Evolutionary conservation across 2,113 vertebrate genomes (phyloP).

Genomic region (Muntiacus reevesi): DNA sequence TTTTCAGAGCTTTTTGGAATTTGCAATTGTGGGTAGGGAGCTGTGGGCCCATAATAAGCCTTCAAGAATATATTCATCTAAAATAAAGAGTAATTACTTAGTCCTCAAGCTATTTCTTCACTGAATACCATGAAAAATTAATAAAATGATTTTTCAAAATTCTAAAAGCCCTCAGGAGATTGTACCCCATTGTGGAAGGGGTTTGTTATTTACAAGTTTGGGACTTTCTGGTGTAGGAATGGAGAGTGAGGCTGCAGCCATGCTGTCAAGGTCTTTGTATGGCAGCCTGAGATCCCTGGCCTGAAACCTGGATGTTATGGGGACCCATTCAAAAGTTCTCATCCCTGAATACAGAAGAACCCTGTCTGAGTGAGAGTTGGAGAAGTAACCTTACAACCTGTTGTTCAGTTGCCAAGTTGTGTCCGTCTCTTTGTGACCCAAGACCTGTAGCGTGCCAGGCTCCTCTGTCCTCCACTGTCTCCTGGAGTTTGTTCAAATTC

Average conservation of each 20-base stretch:
- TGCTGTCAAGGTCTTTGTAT: not conserved
- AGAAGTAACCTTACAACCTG: not conserved
- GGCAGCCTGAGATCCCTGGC: not conserved
- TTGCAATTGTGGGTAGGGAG: not conserved
- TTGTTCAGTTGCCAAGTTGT: not conserved
- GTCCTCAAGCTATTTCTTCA: not conserved
- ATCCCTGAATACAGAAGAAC: rapidly evolving
- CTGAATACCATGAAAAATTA: not conserved
- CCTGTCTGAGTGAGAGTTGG: not conserved
- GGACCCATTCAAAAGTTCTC: not conserved
- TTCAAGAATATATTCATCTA: not conserved
- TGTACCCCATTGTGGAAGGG: too few relatives aligned
- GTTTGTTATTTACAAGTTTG: not conserved
- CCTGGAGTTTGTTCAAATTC: not conserved
- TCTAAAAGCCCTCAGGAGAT: not conserved
- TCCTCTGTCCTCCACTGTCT: not conserved
- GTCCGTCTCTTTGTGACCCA: not conserved
- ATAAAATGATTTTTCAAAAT: not conserved
- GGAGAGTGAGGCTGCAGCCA: rapidly evolving
- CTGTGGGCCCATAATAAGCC: not conserved
- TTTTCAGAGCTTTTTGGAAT: not conserved
- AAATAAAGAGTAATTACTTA: not conserved
- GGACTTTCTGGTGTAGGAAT: rapidly evolving
- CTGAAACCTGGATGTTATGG: not conserved
- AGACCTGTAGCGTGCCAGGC: not conserved